Percentiles rank a stretch among this genome's conserved stretches.
Conservation (phyloP, 2,888 invertebrate species). For the Lordiphosa fenestrarum region DNA sequence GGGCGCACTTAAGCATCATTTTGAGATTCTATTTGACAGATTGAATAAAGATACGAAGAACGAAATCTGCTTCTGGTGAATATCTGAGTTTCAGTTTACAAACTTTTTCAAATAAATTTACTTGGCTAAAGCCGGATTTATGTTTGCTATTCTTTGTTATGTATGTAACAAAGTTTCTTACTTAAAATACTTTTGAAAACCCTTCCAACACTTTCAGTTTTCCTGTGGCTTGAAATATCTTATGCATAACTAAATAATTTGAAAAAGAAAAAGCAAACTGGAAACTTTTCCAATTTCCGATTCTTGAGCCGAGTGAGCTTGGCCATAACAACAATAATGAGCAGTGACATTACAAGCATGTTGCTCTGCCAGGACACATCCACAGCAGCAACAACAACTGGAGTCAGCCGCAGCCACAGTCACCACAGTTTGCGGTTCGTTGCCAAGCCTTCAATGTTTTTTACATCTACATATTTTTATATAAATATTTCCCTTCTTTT, state of each 20-base stretch:
- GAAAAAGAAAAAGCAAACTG: constrained; percentile 9
- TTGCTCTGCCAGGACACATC: constrained; percentile 23
- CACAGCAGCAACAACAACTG: constrained; percentile 15
- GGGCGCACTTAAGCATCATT: too few relatives aligned
- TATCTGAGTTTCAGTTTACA: too few relatives aligned
- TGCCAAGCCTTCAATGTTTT: constrained; percentile 46
- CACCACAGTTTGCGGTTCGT: constrained; percentile 57
- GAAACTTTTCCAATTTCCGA: constrained; percentile 68
- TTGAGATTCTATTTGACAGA: too few relatives aligned
- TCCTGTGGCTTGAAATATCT: constrained; percentile 2
- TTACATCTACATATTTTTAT: constrained; percentile 38
- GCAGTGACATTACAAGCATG: constrained; percentile 42
- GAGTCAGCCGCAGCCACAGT: constrained; percentile 34
- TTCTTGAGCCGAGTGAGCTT: constrained; percentile 40
- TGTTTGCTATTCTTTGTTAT: too few relatives aligned
- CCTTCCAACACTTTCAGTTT: constrained; percentile 9
- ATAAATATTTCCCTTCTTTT: constrained; percentile 22
- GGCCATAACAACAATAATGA: constrained; percentile 52
- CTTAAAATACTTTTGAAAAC: constrained; percentile 2
- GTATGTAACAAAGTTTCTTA: background rate
- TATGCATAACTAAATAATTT: constrained; percentile 14
- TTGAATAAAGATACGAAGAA: too few relatives aligned
- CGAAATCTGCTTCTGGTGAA: too few relatives aligned
- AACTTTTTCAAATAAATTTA: too few relatives aligned
- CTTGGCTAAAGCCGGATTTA: too few relatives aligned